These are phyloP conservation scores for Mormyrus iriodes DNA, from an alignment of 2,113 vertebrate genomes.

Conservation along the genomic window DNA sequence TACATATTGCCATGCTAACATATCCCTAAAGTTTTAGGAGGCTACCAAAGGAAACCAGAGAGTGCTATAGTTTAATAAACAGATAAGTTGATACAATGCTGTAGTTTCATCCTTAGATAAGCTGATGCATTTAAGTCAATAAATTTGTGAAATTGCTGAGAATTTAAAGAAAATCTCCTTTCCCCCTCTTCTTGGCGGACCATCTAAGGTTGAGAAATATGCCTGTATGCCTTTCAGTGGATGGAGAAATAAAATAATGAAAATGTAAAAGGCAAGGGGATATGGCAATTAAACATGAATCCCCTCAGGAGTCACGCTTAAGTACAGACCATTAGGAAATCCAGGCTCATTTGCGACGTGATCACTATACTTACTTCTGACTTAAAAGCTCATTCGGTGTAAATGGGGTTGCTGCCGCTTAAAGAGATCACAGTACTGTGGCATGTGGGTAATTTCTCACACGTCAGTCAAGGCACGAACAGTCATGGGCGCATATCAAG, in stretches of 20 bases:
- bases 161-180: not conserved
- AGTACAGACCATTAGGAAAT: conserved; percentile 27
- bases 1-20: not conserved
- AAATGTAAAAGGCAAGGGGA: conserved; percentile 18
- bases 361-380: not conserved
- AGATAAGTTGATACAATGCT: not conserved
- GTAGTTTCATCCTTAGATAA: not conserved
- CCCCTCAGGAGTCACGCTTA: conserved; percentile 24
- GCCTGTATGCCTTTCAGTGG: not conserved
- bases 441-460: not conserved
- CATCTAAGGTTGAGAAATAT: not conserved
- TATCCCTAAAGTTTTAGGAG: not conserved
- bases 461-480: not conserved
- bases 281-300: conserved; percentile 27
- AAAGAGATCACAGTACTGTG: not conserved
- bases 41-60: not conserved
- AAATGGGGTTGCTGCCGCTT: conserved; percentile 14
- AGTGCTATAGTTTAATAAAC: not conserved
- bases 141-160: not conserved
- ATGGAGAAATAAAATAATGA: conserved; percentile 21
- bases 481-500: not conserved
- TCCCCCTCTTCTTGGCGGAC: not conserved
- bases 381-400: conserved; percentile 27
- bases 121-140: not conserved
- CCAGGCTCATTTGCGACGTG: conserved; percentile 16